A percentile compares a stretch with the other conserved stretches of the same genome.
Conservation (phyloP, 2,797 vertebrate genomes). For the Arrhamphus sclerolepis region DNA sequence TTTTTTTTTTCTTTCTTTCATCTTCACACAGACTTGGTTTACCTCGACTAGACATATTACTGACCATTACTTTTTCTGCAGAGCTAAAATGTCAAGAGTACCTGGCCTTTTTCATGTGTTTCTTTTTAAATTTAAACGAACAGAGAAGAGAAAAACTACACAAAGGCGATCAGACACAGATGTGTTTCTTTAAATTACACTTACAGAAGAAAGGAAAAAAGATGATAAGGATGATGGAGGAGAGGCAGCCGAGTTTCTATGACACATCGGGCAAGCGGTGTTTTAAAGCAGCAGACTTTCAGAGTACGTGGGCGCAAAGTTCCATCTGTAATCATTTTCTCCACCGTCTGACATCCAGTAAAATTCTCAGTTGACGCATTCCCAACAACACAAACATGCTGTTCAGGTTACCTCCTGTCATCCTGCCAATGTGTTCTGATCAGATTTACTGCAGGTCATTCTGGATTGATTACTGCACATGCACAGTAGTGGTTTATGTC, state of each 20-base stretch:
- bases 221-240: conserved; percentile 28
- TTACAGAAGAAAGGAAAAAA: conserved; percentile 2
- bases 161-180: conserved; percentile 23
- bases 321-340: conserved; percentile 41
- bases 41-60: conserved; percentile 5
- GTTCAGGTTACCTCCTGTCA: conserved; percentile 40
- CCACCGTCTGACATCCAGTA: conserved; percentile 39
- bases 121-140: conserved; percentile 45
- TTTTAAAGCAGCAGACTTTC: conserved; percentile 16
- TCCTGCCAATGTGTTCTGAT: conserved; percentile 31
- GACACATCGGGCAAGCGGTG: background rate
- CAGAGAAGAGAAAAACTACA: conserved; percentile 10
- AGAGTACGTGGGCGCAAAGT: background rate
- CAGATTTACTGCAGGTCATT: conserved; percentile 43
- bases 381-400: conserved; percentile 28
- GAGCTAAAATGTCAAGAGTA: background rate
- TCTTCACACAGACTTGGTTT: conserved; percentile 10
- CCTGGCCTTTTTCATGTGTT: conserved; percentile 56
- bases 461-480: conserved; percentile 22
- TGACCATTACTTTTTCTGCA: background rate
- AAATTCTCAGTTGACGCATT: conserved; percentile 40
- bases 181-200: conserved; percentile 5
- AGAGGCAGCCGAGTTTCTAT: too few relatives aligned
- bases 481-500: conserved; percentile 33
- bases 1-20: background rate